These are phyloP conservation scores for Columba livia DNA, from an alignment of 2,113 vertebrate species.

Conservation along the genomic window DNA sequence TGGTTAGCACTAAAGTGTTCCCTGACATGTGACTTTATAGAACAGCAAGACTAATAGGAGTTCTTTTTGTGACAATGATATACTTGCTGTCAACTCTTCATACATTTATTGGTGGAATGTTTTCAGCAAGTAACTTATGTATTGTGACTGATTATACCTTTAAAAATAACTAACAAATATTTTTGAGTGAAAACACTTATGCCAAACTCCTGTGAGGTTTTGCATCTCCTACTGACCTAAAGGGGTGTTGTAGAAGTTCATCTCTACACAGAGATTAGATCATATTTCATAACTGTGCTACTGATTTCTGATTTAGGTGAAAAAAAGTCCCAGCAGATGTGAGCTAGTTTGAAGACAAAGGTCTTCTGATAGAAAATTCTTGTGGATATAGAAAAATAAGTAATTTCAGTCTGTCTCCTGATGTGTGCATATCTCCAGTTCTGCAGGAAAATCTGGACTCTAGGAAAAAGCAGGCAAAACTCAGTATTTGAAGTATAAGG, in stretches of 20 bases:
- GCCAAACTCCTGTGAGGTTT: not conserved
- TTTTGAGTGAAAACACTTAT: not conserved
- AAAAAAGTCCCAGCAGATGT: not conserved
- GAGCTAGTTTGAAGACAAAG: not conserved
- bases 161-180: not conserved
- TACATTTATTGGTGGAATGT: not conserved
- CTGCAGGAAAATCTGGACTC: not conserved
- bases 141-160: not conserved
- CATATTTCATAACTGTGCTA: not conserved
- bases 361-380: not conserved
- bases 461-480: not conserved
- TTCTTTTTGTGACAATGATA: not conserved
- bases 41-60: not conserved
- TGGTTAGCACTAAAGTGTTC: not conserved
- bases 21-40: not conserved
- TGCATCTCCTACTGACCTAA: not conserved
- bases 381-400: not conserved
- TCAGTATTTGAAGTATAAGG: not conserved
- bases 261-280: not conserved
- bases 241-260: not conserved
- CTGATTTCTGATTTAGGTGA: not conserved
- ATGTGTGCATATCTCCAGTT: not conserved
- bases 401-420: not conserved
- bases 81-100: not conserved
- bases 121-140: conserved; percentile 7